phyloP scores from a whole-genome alignment of 2,113 vertebrate genomes.

The Rhodinocichla rosea region DNA sequence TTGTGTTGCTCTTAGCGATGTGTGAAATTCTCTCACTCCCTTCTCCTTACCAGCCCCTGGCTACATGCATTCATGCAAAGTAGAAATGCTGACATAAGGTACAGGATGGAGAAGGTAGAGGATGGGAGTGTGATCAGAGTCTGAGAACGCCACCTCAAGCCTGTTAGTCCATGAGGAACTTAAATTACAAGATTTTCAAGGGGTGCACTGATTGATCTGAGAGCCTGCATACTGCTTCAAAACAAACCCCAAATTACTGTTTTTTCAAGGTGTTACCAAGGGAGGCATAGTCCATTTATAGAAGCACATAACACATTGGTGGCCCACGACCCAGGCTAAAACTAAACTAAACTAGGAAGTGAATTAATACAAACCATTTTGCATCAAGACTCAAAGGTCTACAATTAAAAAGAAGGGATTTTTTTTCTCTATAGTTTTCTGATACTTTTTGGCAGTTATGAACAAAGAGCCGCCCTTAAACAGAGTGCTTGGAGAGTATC shows the following conservation, averaged over 20 bases:
- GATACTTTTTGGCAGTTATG: background rate
- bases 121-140: background rate
- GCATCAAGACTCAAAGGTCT: background rate
- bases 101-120: background rate
- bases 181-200: background rate
- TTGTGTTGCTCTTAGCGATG: background rate
- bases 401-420: background rate
- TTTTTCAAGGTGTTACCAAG: background rate
- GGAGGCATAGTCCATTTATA: background rate
- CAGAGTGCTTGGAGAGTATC: background rate
- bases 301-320: background rate
- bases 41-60: background rate
- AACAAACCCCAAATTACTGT: background rate
- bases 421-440: background rate
- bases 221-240: background rate
- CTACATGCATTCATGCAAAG: background rate
- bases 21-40: background rate
- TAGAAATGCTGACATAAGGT: background rate
- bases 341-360: background rate
- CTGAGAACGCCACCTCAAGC: rapidly evolving
- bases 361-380: background rate
- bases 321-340: background rate
- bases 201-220: background rate
- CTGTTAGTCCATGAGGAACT: background rate
- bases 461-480: background rate